Conservation (phyloP, 2,888 invertebrate species). For the Schizotus pectinicornis region DNA sequence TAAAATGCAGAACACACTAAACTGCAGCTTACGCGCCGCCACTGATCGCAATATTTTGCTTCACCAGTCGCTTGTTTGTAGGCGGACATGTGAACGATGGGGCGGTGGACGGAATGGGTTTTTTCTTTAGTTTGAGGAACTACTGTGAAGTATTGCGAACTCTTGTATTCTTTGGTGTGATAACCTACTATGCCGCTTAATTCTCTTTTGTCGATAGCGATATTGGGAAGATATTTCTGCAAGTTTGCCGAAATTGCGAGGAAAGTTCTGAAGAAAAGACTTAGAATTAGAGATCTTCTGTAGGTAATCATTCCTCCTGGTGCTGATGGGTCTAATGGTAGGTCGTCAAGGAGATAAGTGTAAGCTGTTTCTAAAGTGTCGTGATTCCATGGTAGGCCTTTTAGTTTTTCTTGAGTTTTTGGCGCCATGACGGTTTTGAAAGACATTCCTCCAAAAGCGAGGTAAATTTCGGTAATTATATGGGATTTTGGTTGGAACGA, state of each 20-base stretch:
- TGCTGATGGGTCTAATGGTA: conserved; percentile 73
- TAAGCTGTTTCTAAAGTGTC: conserved; percentile 62
- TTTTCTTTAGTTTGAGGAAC: conserved; percentile 64
- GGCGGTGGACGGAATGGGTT: conserved; percentile 79
- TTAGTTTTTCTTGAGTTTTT: conserved; percentile 64
- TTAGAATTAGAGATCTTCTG: conserved; percentile 69
- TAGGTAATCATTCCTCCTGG: conserved; percentile 75
- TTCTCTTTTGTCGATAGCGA: conserved; percentile 60
- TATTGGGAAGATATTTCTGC: conserved; percentile 64
- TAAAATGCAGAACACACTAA: too few species aligned
- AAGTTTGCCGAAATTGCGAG: conserved; percentile 65
- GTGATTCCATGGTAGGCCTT: conserved; percentile 49
- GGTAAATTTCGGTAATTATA: conserved; percentile 66
- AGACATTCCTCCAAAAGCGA: conserved; percentile 95
- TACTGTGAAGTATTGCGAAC: conserved; percentile 74
- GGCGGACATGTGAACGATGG: conserved; percentile 81
- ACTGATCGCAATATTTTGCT: conserved; percentile 89
- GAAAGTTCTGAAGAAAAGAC: conserved; percentile 76
- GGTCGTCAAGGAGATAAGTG: conserved; percentile 71
- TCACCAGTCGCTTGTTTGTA: conserved; percentile 91
- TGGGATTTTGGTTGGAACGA: conserved; percentile 63
- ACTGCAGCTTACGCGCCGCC: too few species aligned
- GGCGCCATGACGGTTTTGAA: conserved; percentile 79
- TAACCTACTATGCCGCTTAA: conserved; percentile 67
- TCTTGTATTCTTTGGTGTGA: conserved; percentile 65